phyloP scores from a whole-genome alignment of 2,888 invertebrate species.

The Acronicta leporina region DNA sequence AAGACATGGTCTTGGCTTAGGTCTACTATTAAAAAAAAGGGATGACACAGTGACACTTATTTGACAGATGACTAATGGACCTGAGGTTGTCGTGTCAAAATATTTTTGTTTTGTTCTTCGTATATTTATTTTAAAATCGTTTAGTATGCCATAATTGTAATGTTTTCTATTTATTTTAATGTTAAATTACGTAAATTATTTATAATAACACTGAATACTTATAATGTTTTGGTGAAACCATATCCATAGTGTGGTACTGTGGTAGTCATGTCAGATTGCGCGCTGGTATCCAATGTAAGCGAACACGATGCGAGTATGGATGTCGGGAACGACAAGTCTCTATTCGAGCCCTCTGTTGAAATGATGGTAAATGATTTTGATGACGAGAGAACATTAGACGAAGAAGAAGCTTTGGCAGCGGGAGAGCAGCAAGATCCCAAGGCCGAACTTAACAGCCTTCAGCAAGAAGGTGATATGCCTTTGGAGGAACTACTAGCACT shows the following conservation, averaged over 20 bases:
- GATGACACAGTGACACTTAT: neutral
- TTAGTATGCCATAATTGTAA: constrained; percentile 72
- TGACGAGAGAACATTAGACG: constrained; percentile 98
- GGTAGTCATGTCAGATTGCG: constrained; percentile 89
- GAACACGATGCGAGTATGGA: constrained; percentile 89
- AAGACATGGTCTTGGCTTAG: neutral
- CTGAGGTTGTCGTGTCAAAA: constrained; percentile 80
- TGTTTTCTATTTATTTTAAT: constrained; percentile 70
- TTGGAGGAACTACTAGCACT: constrained; percentile 96
- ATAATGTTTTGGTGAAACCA: constrained; percentile 76
- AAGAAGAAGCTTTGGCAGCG: constrained; percentile 98
- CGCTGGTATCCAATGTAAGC: constrained; percentile 86
- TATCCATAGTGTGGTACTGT: constrained; percentile 70
- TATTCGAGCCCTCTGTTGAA: constrained; percentile 97
- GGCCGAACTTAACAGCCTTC: constrained; percentile 96
- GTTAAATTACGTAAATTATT: constrained; percentile 55
- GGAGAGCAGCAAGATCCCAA: constrained; percentile 95
- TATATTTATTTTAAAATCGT: constrained; percentile 63
- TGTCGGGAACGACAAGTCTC: constrained; percentile 88
- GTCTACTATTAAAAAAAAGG: neutral
- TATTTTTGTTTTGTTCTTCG: constrained; percentile 85
- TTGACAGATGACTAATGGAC: constrained; percentile 4
- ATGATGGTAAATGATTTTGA: constrained; percentile 99
- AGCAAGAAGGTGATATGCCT: constrained; percentile 98
- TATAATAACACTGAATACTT: constrained; percentile 61